A percentile compares a stretch with the other conserved stretches of the same genome.
Conservation (phyloP, 1,140 invertebrate genomes). For the Eupristina koningsbergeri region DNA sequence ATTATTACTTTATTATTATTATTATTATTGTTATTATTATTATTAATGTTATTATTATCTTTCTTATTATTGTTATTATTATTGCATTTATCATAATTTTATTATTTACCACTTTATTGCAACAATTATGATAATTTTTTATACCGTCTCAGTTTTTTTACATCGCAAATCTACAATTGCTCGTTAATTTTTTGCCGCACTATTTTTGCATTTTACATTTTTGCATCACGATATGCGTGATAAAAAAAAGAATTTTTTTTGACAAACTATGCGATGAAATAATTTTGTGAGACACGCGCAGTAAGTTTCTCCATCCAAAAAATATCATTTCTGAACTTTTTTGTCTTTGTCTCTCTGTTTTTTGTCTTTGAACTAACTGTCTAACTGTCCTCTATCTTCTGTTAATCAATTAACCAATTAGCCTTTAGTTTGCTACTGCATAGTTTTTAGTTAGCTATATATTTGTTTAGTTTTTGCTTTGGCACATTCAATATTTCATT, state of each 20-base stretch:
- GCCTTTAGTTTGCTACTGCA: conserved; percentile 65
- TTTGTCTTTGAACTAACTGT: conserved; percentile 16
- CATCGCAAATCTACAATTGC: conserved; percentile 50
- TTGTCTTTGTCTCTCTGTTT: conserved; percentile 46
- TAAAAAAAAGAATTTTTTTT: conserved; percentile 43
- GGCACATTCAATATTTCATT: conserved; percentile 17
- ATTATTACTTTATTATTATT: conserved; percentile 42
- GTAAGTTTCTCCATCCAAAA: conserved; percentile 73
- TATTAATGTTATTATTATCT: too few species aligned
- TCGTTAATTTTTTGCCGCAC: conserved; percentile 68
- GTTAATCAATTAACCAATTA: conserved; percentile 64
- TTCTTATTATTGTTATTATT: too few species aligned
- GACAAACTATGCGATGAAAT: conserved; percentile 46
- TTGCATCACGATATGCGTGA: conserved; percentile 59
- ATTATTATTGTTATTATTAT: too few species aligned
- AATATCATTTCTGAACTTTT: conserved; percentile 70
- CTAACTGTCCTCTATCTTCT: conserved; percentile 55
- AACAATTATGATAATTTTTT: too few species aligned
- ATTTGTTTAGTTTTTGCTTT: conserved; percentile 54
- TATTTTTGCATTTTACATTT: conserved; percentile 69
- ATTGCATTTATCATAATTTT: too few species aligned
- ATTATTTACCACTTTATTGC: too few species aligned
- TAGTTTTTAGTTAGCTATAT: conserved; percentile 65
- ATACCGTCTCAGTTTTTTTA: conserved; percentile 50
- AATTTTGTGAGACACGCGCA: conserved; percentile 56